These are phyloP conservation scores for Pica pica DNA, from an alignment of 2,113 vertebrate genomes.

Conservation along the genomic window DNA sequence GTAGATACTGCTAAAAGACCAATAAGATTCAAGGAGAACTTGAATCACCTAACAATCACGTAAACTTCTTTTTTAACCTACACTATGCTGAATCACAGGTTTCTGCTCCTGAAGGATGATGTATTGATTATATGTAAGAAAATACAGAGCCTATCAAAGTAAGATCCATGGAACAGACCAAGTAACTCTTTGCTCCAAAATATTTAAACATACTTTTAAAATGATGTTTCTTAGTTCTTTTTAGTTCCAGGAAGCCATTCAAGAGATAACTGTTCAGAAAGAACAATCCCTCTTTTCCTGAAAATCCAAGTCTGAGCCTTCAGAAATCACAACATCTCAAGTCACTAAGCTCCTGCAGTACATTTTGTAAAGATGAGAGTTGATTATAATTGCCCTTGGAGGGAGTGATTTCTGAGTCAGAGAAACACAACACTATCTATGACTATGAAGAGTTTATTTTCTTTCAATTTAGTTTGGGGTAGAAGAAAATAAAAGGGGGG, in stretches of 20 bases:
- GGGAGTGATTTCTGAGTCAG: slow-evolving; percentile 19
- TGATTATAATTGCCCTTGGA: slow-evolving; percentile 15
- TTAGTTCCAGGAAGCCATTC: neutral
- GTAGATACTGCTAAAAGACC: neutral
- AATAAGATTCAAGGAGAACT: neutral
- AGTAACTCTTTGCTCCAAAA: neutral
- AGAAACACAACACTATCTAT: neutral
- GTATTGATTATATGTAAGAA: neutral
- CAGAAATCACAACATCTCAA: neutral
- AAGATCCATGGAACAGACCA: neutral
- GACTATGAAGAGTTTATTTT: slow-evolving; percentile 44
- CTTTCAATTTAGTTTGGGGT: slow-evolving; percentile 61
- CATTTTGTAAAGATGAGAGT: slow-evolving; percentile 6
- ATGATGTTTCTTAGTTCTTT: neutral
- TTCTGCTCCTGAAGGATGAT: neutral
- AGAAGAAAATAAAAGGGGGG: slow-evolving; percentile 19
- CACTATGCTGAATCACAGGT: neutral
- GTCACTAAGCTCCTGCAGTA: neutral
- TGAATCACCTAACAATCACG: neutral
- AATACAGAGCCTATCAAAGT: neutral
- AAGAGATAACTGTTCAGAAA: neutral
- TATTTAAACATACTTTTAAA: neutral
- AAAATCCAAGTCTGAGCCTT: neutral
- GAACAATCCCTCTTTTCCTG: neutral
- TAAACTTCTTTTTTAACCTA: neutral